A percentile compares a stretch with the other conserved stretches of the same genome.
These are phyloP conservation scores for Zingel zingel DNA, from an alignment of 2,113 vertebrate species.

Conservation along the genomic window DNA sequence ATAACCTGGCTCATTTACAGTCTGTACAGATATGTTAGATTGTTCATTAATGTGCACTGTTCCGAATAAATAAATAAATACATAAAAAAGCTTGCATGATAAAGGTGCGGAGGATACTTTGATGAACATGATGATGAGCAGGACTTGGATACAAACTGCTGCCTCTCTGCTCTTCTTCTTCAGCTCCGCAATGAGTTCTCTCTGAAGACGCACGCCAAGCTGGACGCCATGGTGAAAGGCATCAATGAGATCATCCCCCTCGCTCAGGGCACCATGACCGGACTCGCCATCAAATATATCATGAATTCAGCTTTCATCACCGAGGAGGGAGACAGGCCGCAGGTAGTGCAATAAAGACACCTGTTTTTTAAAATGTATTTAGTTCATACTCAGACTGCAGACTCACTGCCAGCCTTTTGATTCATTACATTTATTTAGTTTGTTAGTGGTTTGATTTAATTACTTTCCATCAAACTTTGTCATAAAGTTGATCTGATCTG, in stretches of 20 bases:
- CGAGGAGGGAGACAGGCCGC: conserved; percentile 88
- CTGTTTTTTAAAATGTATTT: too few species aligned
- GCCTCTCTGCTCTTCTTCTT: neutral
- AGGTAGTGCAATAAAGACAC: too few species aligned
- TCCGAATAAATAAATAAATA: too few species aligned
- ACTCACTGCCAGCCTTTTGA: too few species aligned
- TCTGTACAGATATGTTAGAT: too few species aligned
- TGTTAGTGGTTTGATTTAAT: too few species aligned
- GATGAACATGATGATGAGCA: neutral
- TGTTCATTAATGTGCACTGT: too few species aligned
- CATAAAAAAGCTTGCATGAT: neutral
- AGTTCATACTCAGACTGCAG: too few species aligned
- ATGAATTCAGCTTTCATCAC: conserved; percentile 92
- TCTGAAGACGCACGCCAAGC: conserved; percentile 87
- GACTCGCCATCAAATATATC: conserved; percentile 94
- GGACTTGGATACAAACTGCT: neutral
- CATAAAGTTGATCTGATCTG: too few species aligned
- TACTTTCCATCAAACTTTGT: too few species aligned
- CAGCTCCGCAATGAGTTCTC: conserved; percentile 94
- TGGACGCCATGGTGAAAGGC: conserved; percentile 89
- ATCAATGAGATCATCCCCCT: conserved; percentile 92
- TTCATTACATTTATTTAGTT: too few species aligned
- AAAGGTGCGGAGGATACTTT: neutral
- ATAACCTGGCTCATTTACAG: too few species aligned
- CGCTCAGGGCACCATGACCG: conserved; percentile 98